Percentiles rank a stretch among this genome's conserved stretches.
phyloP scores from a whole-genome alignment of 1,140 invertebrate genomes.

The Asobara japonica region DNA sequence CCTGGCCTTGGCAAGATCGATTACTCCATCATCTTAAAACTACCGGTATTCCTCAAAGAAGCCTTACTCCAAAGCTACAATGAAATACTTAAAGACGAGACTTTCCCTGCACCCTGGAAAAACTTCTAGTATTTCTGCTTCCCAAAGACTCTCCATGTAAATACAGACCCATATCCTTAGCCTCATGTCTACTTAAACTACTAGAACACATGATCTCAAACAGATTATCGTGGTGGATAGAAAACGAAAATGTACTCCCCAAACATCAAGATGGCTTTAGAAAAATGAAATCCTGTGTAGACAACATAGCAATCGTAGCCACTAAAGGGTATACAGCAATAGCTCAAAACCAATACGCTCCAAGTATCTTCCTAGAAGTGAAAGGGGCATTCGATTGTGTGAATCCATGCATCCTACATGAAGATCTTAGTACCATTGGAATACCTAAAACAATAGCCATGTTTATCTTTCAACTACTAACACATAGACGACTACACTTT shows the following conservation, averaged over 20 bases:
- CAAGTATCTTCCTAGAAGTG: slow-evolving; percentile 35
- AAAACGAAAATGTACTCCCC: slow-evolving; percentile 25
- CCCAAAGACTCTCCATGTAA: slow-evolving; percentile 31
- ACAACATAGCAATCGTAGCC: slow-evolving; percentile 28
- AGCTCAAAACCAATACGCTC: background rate
- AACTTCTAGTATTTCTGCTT: slow-evolving; percentile 25
- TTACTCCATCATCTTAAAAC: background rate
- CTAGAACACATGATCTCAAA: slow-evolving; percentile 37
- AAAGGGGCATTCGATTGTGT: slow-evolving; percentile 41
- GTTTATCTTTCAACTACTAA: no score
- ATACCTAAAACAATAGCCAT: no score
- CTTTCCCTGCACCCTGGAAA: slow-evolving; percentile 13
- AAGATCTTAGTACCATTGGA: slow-evolving; percentile 17
- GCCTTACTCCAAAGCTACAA: slow-evolving; percentile 4
- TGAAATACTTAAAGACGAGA: background rate
- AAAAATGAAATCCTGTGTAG: slow-evolving; percentile 25
- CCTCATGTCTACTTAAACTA: slow-evolving; percentile 32
- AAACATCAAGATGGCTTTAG: slow-evolving; percentile 35
- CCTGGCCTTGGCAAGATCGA: slow-evolving; percentile 17
- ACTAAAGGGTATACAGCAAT: slow-evolving; percentile 13
- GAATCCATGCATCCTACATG: background rate
- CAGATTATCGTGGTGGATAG: slow-evolving; percentile 28
- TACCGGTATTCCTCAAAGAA: background rate
- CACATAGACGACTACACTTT: no score
- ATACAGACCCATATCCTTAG: slow-evolving; percentile 37